Evolutionary conservation across 2,113 vertebrate genomes (phyloP).

Genomic region (Oryzias melastigma): DNA sequence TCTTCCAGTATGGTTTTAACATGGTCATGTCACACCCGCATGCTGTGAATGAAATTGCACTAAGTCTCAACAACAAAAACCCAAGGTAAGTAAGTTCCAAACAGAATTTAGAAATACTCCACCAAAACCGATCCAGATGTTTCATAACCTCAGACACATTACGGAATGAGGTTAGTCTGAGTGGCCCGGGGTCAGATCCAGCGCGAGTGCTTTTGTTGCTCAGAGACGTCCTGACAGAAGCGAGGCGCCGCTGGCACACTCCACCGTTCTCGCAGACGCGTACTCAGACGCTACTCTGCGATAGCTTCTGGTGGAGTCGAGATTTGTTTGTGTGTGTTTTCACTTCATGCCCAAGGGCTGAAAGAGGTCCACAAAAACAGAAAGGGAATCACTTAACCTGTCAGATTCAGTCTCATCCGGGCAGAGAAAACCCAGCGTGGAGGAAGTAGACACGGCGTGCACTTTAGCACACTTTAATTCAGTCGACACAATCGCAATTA

Average conservation of each 20-base stretch:
- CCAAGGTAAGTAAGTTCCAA: constrained; percentile 84
- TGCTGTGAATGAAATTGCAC: constrained; percentile 96
- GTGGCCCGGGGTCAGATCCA: constrained; percentile 42
- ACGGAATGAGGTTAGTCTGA: constrained; percentile 2
- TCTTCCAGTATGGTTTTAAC: constrained; percentile 93
- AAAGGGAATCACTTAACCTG: constrained; percentile 53
- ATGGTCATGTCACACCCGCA: constrained; percentile 98
- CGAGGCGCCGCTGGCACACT: constrained; percentile 45
- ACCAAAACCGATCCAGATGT: not conserved
- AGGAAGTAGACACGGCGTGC: constrained; percentile 12
- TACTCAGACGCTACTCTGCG: constrained; percentile 36
- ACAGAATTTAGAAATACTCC: not conserved
- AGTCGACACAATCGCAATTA: not conserved
- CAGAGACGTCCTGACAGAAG: constrained; percentile 36
- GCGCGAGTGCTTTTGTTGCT: constrained; percentile 39
- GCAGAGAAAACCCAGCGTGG: constrained; percentile 33
- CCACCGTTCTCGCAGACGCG: constrained; percentile 12
- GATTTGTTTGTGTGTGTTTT: constrained; percentile 15
- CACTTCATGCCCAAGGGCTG: constrained; percentile 26
- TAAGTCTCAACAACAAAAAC: constrained; percentile 98
- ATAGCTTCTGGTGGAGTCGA: constrained; percentile 33
- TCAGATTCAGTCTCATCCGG: constrained; percentile 50
- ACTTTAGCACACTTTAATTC: not conserved
- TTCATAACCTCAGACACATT: not conserved
- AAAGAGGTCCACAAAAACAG: constrained; percentile 48